These are phyloP conservation scores for Propithecus deckenii DNA, from an alignment of 2,797 vertebrate species.

Conservation along the genomic window DNA sequence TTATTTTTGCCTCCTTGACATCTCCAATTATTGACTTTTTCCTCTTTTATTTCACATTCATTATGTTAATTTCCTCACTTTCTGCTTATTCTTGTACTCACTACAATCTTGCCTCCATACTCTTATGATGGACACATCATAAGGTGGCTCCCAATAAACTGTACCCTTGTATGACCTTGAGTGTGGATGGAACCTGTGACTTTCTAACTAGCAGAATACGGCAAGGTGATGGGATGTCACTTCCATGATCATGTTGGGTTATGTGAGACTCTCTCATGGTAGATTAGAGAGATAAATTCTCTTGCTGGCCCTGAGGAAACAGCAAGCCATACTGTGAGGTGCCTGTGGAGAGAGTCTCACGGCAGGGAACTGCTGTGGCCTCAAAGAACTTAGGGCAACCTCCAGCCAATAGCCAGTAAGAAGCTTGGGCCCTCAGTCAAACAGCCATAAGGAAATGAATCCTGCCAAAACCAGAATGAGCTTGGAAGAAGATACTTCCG, in stretches of 20 bases:
- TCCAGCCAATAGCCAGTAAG: not conserved
- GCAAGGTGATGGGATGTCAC: not conserved
- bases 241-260: not conserved
- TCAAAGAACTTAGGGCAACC: not conserved
- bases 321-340: not conserved
- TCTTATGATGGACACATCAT: not conserved
- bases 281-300: not conserved
- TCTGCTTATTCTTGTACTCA: not conserved
- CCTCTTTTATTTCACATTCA: not conserved
- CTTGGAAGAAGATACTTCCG: not conserved
- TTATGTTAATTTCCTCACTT: not conserved
- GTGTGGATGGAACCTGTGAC: not conserved
- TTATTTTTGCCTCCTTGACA: not conserved
- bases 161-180: not conserved
- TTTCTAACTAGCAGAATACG: not conserved
- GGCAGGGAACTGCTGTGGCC: not conserved
- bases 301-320: not conserved
- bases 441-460: not conserved
- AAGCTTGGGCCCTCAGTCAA: not conserved
- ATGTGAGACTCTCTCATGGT: not conserved
- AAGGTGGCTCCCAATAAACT: not conserved
- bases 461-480: not conserved
- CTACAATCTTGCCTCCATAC: not conserved
- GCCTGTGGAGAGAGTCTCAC: not conserved
- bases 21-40: not conserved